Conservation (phyloP, 2,888 invertebrate species). For the Cacoxenus indagator region DNA sequence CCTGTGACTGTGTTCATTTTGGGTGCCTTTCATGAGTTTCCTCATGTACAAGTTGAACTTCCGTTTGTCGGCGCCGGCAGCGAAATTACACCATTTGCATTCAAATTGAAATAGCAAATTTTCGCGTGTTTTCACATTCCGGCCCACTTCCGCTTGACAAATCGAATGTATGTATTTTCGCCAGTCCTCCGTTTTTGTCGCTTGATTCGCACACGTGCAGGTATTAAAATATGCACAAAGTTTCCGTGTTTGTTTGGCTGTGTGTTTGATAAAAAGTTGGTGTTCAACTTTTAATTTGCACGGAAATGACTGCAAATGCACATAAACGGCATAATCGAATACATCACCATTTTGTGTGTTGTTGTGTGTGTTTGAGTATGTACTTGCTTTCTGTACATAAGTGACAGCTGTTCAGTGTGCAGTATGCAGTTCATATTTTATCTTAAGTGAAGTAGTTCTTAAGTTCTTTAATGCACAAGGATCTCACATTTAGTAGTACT, state of each 20-base stretch:
- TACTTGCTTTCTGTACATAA: neutral
- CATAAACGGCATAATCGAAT: neutral
- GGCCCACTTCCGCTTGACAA: slow-evolving; percentile 25
- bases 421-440: no score
- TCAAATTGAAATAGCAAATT: slow-evolving; percentile 40
- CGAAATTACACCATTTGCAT: slow-evolving; percentile 49
- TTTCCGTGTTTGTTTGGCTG: slow-evolving; percentile 5
- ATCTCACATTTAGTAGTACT: no score
- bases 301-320: slow-evolving; percentile 23
- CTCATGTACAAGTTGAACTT: slow-evolving; percentile 16
- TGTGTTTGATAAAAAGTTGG: slow-evolving; percentile 26
- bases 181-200: slow-evolving; percentile 10
- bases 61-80: slow-evolving; percentile 27
- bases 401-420: neutral
- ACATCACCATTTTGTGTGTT: neutral
- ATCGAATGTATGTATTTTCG: slow-evolving; percentile 8
- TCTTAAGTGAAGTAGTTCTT: no score
- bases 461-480: no score
- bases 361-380: neutral
- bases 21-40: neutral
- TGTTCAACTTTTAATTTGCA: slow-evolving; percentile 48
- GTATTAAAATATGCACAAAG: neutral
- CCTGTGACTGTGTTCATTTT: neutral
- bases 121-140: slow-evolving; percentile 29
- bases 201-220: neutral